Percentiles rank a stretch among this genome's conserved stretches.
These are phyloP conservation scores for Drosophila mettleri DNA, from an alignment of 2,888 invertebrate genomes.

Conservation along the genomic window DNA sequence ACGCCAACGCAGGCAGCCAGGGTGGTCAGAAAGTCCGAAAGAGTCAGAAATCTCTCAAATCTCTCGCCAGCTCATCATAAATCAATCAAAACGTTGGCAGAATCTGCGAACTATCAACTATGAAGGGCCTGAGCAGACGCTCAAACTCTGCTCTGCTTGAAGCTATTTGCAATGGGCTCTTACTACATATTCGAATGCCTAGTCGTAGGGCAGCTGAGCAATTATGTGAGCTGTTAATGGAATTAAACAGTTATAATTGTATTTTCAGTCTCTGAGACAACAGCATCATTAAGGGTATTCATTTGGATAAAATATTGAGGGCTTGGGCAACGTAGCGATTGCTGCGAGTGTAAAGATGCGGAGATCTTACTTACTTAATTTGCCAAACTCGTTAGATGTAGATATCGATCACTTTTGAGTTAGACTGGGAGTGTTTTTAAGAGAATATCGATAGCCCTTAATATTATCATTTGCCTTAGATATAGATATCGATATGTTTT, in stretches of 20 bases:
- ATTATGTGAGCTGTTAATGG: neutral
- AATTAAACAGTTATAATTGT: neutral
- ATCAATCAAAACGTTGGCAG: constrained; percentile 42
- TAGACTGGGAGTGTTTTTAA: too few relatives aligned
- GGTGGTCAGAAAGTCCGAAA: constrained; percentile 38
- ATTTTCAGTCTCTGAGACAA: neutral
- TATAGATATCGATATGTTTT: too few relatives aligned
- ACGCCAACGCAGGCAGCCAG: constrained; percentile 37
- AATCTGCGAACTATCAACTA: neutral
- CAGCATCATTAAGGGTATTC: neutral
- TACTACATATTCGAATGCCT: neutral
- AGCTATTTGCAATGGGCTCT: neutral
- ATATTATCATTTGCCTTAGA: too few relatives aligned
- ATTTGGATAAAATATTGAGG: neutral
- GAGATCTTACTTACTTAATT: too few relatives aligned
- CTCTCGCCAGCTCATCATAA: constrained; percentile 32
- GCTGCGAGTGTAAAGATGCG: neutral
- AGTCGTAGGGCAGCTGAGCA: neutral
- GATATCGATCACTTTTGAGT: neutral
- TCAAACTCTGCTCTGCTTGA: neutral
- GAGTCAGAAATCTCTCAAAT: constrained; percentile 19
- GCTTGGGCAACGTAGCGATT: neutral
- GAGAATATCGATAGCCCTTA: too few relatives aligned
- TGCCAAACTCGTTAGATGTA: too few relatives aligned
- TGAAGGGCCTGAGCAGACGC: neutral